phyloP scores from a whole-genome alignment of 2,888 invertebrate species.

The Trissolcus brochymenae region DNA sequence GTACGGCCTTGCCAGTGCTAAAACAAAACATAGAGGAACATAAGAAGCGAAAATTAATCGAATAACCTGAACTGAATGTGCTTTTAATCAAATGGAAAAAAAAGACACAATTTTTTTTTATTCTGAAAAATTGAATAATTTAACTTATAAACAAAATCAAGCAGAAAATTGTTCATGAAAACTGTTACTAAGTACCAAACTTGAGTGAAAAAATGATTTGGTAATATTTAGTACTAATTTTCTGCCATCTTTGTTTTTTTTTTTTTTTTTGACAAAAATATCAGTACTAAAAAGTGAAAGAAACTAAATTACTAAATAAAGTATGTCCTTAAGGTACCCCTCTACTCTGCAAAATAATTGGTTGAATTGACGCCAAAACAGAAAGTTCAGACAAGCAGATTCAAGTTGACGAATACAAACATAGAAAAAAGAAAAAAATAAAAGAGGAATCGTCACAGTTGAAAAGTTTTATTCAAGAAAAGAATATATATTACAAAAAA shows the following conservation, averaged over 20 bases:
- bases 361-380: not conserved
- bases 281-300: not conserved
- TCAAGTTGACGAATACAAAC: slow-evolving; percentile 12
- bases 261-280: too few relatives aligned
- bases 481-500: slow-evolving; percentile 5
- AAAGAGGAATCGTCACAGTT: not conserved
- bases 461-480: slow-evolving; percentile 10
- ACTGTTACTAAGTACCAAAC: not conserved
- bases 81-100: slow-evolving; percentile 27
- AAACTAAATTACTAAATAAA: not conserved
- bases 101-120: not conserved
- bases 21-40: slow-evolving; percentile 80
- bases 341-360: not conserved
- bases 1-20: slow-evolving; percentile 89
- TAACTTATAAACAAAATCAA: not conserved
- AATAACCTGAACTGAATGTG: slow-evolving; percentile 64
- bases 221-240: not conserved
- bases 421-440: slow-evolving; percentile 7
- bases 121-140: not conserved
- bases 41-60: slow-evolving; percentile 72
- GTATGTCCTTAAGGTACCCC: slow-evolving; percentile 2
- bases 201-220: not conserved
- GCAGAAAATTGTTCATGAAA: not conserved
- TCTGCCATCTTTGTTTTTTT: not conserved
- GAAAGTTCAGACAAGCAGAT: slow-evolving; percentile 3